Conservation (phyloP, 2,797 vertebrate genomes). For the Pantherophis alleghaniensis region DNA sequence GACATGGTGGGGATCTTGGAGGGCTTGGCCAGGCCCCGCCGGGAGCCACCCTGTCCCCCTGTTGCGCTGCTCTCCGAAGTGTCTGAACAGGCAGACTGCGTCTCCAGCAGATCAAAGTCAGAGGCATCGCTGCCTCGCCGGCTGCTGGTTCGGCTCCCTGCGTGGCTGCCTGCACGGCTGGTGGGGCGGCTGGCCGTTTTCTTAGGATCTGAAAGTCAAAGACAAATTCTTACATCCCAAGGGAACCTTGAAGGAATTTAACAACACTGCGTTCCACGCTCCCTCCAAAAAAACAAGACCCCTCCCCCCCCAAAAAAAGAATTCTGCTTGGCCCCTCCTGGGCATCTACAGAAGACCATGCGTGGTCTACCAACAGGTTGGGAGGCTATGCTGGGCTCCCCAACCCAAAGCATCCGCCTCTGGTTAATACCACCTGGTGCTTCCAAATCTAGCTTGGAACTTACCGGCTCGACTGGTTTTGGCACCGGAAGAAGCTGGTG, state of each 20-base stretch:
- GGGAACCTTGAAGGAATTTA: background rate
- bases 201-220: slow-evolving; percentile 80
- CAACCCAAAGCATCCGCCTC: background rate
- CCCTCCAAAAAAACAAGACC: background rate
- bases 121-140: slow-evolving; percentile 94
- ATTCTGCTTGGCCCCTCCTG: background rate
- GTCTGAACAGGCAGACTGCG: slow-evolving; percentile 92
- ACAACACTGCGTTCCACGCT: background rate
- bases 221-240: fast-evolving
- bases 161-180: slow-evolving; percentile 88
- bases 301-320: background rate
- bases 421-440: background rate
- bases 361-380: background rate
- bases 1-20: slow-evolving; percentile 98
- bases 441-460: slow-evolving; percentile 26
- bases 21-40: slow-evolving; percentile 78
- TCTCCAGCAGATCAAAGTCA: slow-evolving; percentile 91
- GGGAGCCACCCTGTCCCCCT: slow-evolving; percentile 75
- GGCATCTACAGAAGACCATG: background rate
- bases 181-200: slow-evolving; percentile 83
- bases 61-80: slow-evolving; percentile 88
- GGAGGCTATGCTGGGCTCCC: background rate
- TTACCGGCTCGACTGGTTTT: slow-evolving; percentile 85
- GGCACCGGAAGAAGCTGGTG: slow-evolving; percentile 76
- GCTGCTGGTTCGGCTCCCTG: slow-evolving; percentile 90